Percentiles rank a stretch among this genome's conserved stretches.
Conservation (phyloP, 2,888 invertebrate genomes). For the Rhopalosiphum nymphaeae region DNA sequence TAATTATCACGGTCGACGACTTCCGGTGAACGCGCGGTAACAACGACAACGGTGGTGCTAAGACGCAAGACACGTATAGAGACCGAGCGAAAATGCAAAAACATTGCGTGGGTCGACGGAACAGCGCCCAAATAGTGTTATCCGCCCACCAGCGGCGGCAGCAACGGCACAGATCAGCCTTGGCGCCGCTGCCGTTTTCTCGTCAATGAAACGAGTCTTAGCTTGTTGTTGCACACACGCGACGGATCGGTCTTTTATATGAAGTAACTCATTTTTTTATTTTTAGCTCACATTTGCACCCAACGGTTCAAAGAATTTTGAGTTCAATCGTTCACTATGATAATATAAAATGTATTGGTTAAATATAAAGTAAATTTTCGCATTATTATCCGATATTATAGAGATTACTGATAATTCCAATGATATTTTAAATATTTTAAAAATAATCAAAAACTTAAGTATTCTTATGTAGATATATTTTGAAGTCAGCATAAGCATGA, state of each 20-base stretch:
- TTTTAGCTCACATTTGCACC: background rate
- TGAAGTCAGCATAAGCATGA: background rate
- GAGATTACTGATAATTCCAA: background rate
- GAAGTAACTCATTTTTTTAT: background rate
- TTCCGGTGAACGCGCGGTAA: slow-evolving; percentile 1
- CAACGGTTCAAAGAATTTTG: background rate
- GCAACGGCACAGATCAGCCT: background rate
- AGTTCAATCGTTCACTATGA: background rate
- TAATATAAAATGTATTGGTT: background rate
- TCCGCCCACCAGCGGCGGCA: background rate
- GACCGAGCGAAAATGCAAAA: slow-evolving; percentile 26
- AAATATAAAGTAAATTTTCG: background rate
- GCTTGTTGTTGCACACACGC: background rate
- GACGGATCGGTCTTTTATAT: background rate
- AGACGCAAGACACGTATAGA: background rate
- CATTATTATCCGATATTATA: background rate
- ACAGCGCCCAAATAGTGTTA: slow-evolving; percentile 7
- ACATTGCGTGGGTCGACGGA: slow-evolving; percentile 8
- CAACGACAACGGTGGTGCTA: background rate
- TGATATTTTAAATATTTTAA: background rate
- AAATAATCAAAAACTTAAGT: background rate
- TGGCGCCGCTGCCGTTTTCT: slow-evolving; percentile 42
- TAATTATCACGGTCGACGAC: slow-evolving; percentile 20
- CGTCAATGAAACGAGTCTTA: slow-evolving; percentile 29
- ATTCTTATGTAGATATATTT: background rate